These are phyloP conservation scores for Eunapius fragilis DNA, from an alignment of 37 sponge, comb jelly and placozoan species.

Conservation along the genomic window DNA sequence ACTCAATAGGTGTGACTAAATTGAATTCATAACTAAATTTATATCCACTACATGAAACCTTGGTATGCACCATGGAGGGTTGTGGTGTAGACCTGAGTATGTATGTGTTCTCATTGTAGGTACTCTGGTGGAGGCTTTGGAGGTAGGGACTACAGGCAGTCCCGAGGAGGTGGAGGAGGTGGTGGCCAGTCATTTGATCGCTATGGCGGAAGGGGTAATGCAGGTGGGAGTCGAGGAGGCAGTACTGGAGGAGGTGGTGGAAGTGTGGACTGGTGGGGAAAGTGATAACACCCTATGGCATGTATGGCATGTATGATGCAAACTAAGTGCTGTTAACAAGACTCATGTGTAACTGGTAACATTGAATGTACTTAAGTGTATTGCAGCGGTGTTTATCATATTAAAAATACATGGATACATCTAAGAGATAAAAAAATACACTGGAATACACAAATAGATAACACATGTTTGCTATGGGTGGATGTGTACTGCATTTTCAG, in stretches of 20 bases:
- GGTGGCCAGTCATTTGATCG: slow-evolving; percentile 23
- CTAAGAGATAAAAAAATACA: neutral
- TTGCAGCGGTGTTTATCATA: too few species aligned
- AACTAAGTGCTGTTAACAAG: too few species aligned
- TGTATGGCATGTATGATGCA: neutral
- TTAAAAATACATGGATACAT: neutral
- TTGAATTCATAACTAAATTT: too few species aligned
- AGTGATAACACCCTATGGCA: neutral
- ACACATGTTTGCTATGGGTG: slow-evolving; percentile 16
- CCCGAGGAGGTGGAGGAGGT: slow-evolving; percentile 61
- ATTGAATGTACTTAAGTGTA: too few species aligned
- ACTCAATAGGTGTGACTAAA: too few species aligned
- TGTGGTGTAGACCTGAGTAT: neutral
- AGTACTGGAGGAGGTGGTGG: slow-evolving; percentile 32
- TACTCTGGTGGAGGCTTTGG: slow-evolving; percentile 78
- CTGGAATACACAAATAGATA: neutral
- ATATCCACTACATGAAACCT: too few species aligned
- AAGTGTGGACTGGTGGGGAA: slow-evolving; percentile 58
- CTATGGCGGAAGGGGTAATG: slow-evolving; percentile 33
- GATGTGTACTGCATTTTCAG: slow-evolving; percentile 23
- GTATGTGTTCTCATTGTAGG: slow-evolving; percentile 10
- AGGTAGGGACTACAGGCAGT: slow-evolving; percentile 88
- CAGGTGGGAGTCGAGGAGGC: slow-evolving; percentile 31
- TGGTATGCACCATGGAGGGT: too few species aligned
- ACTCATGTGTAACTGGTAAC: too few species aligned